Percentiles rank a stretch among this genome's conserved stretches.
Conservation (phyloP, 1,140 invertebrate genomes). For the Eupeodes corollae region DNA sequence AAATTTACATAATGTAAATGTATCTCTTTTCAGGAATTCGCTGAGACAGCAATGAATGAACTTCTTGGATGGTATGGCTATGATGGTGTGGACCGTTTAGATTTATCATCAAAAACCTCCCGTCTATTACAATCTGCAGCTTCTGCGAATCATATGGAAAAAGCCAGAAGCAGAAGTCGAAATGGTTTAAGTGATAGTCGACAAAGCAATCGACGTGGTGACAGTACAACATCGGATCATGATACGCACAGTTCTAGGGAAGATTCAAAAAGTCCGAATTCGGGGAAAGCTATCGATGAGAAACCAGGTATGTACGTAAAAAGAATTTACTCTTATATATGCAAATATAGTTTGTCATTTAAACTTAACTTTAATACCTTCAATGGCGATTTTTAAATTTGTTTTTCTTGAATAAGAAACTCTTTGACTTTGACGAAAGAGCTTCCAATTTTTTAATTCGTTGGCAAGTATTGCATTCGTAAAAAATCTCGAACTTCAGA, state of each 20-base stretch:
- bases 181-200: background rate
- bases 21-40: slow-evolving; percentile 73
- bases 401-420: too few species aligned
- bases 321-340: too few species aligned
- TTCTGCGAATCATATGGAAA: slow-evolving; percentile 10
- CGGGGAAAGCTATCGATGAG: slow-evolving; percentile 27
- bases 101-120: slow-evolving; percentile 29
- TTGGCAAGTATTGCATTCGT: too few species aligned
- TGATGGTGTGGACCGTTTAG: slow-evolving; percentile 50
- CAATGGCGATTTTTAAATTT: too few species aligned
- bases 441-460: too few species aligned
- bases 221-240: slow-evolving; percentile 31
- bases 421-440: too few species aligned
- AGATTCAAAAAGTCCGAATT: slow-evolving; percentile 35
- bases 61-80: slow-evolving; percentile 82
- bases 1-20: slow-evolving; percentile 7
- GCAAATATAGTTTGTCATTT: too few species aligned
- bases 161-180: slow-evolving; percentile 5
- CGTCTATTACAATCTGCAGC: slow-evolving; percentile 27
- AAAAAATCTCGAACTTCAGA: too few species aligned
- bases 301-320: slow-evolving; percentile 26
- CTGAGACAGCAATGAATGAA: slow-evolving; percentile 82
- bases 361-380: too few species aligned
- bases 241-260: slow-evolving; percentile 33
- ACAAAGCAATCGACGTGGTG: slow-evolving; percentile 12